A percentile compares a stretch with the other conserved stretches of the same genome.
Conservation (phyloP, 2,797 vertebrate genomes). For the Linurgus olivaceus region DNA sequence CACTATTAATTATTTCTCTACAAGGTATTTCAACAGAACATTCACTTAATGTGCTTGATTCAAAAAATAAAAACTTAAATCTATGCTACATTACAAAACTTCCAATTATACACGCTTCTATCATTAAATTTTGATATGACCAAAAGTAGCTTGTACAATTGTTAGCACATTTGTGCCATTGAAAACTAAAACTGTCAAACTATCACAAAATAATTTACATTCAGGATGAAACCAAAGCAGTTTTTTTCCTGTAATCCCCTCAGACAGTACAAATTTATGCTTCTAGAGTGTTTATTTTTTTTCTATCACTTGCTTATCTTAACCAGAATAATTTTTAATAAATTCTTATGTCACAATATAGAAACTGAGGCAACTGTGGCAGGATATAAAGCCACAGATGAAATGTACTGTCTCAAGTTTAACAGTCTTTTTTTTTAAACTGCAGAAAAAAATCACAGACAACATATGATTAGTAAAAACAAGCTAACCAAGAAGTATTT, state of each 20-base stretch:
- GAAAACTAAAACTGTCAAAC: not conserved
- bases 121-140: not conserved
- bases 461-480: not conserved
- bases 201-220: not conserved
- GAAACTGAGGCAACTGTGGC: not conserved
- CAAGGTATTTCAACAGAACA: constrained; percentile 11
- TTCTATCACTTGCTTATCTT: not conserved
- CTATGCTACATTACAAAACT: not conserved
- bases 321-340: not conserved
- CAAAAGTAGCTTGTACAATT: not conserved
- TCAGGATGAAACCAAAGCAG: not conserved
- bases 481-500: not conserved
- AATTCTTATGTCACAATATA: not conserved
- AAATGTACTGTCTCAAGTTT: not conserved
- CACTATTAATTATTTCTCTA: constrained; percentile 33
- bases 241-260: not conserved
- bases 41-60: not conserved
- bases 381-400: not conserved
- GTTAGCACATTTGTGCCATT: not conserved
- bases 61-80: not conserved
- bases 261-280: not conserved
- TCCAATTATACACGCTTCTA: not conserved
- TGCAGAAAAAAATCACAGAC: not conserved
- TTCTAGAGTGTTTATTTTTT: not conserved
- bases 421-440: not conserved